These are phyloP conservation scores for Sebastes flavidus DNA, from an alignment of 2,797 vertebrate genomes.

Conservation along the genomic window DNA sequence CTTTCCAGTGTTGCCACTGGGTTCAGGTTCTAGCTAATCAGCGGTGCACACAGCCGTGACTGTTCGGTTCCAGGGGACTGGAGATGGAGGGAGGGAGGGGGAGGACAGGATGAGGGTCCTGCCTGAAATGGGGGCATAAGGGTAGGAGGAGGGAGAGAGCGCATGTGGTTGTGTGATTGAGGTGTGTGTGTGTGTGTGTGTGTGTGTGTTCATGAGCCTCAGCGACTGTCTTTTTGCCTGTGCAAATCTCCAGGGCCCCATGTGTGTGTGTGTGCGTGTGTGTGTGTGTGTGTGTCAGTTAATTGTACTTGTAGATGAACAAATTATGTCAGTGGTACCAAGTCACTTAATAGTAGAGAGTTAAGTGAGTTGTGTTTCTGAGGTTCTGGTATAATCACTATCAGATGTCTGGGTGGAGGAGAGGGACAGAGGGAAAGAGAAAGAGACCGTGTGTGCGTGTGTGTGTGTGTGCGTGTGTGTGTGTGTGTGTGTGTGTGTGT, in stretches of 20 bases:
- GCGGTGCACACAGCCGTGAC: constrained; percentile 82
- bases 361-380: constrained; percentile 66
- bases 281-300: constrained; percentile 11
- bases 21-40: constrained; percentile 82
- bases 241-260: background rate
- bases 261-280: background rate
- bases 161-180: constrained; percentile 31
- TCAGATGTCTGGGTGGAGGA: constrained; percentile 70
- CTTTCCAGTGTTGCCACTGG: constrained; percentile 65
- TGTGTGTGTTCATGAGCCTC: constrained; percentile 1
- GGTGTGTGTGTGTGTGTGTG: constrained; percentile 5
- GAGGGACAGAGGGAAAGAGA: constrained; percentile 15
- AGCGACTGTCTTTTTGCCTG: constrained; percentile 6
- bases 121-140: constrained; percentile 42
- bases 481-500: constrained; percentile 2
- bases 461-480: background rate
- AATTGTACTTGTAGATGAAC: constrained; percentile 55
- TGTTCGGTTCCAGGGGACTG: constrained; percentile 80
- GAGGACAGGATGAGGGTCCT: constrained; percentile 61
- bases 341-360: constrained; percentile 63
- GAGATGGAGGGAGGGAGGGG: constrained; percentile 42
- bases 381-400: constrained; percentile 68
- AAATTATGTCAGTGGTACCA: constrained; percentile 66
- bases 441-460: constrained; percentile 3
- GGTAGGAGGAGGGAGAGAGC: constrained; percentile 17